Evolutionary conservation across 2,113 vertebrate species (phyloP).

Genomic region (Amazona guildingii): DNA sequence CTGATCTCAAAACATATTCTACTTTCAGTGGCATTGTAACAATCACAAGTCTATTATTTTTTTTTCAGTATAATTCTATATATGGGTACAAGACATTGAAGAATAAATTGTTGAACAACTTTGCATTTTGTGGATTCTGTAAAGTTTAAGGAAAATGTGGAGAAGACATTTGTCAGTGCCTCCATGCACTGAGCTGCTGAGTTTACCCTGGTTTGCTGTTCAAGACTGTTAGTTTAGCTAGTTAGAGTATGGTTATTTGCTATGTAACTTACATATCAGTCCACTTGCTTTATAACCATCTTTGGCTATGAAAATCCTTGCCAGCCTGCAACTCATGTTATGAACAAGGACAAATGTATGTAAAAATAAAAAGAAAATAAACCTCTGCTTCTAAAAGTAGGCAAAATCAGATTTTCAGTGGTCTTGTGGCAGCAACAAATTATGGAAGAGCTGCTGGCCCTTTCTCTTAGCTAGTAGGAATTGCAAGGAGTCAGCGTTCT

Average conservation of each 20-base stretch:
- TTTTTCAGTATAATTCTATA: not conserved
- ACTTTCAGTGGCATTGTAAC: not conserved
- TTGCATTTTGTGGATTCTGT: not conserved
- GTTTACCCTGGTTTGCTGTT: not conserved
- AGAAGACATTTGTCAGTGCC: not conserved
- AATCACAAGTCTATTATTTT: not conserved
- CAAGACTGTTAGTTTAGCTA: not conserved
- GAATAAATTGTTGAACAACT: not conserved
- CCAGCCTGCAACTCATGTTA: not conserved
- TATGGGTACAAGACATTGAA: not conserved
- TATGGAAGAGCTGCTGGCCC: not conserved
- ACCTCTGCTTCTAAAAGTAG: not conserved
- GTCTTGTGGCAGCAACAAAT: not conserved
- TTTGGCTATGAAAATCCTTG: not conserved
- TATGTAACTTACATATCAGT: not conserved
- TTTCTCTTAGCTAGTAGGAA: not conserved
- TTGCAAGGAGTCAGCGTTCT: not conserved
- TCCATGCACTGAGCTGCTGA: not conserved
- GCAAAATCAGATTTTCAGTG: not conserved
- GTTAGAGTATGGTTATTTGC: not conserved
- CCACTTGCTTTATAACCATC: fast-evolving
- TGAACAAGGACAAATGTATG: fast-evolving
- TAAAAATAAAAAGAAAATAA: not conserved
- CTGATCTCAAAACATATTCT: not conserved
- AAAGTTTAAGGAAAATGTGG: not conserved